A percentile compares a stretch with the other conserved stretches of the same genome.
Evolutionary conservation across 2,888 invertebrate species (phyloP).

Genomic region (Ennomos fuscantarius): DNA sequence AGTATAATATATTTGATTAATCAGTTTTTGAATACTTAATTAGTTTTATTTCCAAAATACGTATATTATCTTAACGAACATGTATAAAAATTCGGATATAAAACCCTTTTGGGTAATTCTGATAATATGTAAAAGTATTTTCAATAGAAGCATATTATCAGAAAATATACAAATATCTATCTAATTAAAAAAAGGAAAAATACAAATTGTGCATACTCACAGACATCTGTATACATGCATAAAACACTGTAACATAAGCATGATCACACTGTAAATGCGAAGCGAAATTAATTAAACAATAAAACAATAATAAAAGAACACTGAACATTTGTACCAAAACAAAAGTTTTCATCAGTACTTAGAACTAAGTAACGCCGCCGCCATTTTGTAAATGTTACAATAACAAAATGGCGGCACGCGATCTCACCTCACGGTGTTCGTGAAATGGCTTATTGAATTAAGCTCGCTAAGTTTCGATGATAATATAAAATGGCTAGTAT

Average conservation of each 20-base stretch:
- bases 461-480: slow-evolving; percentile 39
- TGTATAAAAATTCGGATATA: slow-evolving; percentile 63
- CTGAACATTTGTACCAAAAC: slow-evolving; percentile 72
- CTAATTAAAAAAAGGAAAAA: slow-evolving; percentile 56
- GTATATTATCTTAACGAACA: slow-evolving; percentile 46
- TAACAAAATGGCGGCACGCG: slow-evolving; percentile 72
- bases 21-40: slow-evolving; percentile 45
- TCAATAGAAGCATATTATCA: slow-evolving; percentile 58
- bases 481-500: slow-evolving; percentile 39
- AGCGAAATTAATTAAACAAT: slow-evolving; percentile 66
- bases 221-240: slow-evolving; percentile 80
- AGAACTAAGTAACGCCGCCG: slow-evolving; percentile 68
- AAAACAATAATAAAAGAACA: slow-evolving; percentile 59
- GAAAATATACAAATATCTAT: slow-evolving; percentile 47
- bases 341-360: slow-evolving; percentile 71
- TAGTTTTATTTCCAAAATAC: slow-evolving; percentile 33
- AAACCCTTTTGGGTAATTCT: slow-evolving; percentile 58
- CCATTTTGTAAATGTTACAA: slow-evolving; percentile 64
- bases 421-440: slow-evolving; percentile 62
- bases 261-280: slow-evolving; percentile 82
- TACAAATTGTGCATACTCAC: slow-evolving; percentile 83
- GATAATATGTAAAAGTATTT: slow-evolving; percentile 54
- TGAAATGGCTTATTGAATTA: slow-evolving; percentile 53
- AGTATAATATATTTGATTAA: slow-evolving; percentile 41
- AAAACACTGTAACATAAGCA: slow-evolving; percentile 81